Evolutionary conservation across 2,113 vertebrate genomes (phyloP).

Genomic region (Centropus bengalensis): DNA sequence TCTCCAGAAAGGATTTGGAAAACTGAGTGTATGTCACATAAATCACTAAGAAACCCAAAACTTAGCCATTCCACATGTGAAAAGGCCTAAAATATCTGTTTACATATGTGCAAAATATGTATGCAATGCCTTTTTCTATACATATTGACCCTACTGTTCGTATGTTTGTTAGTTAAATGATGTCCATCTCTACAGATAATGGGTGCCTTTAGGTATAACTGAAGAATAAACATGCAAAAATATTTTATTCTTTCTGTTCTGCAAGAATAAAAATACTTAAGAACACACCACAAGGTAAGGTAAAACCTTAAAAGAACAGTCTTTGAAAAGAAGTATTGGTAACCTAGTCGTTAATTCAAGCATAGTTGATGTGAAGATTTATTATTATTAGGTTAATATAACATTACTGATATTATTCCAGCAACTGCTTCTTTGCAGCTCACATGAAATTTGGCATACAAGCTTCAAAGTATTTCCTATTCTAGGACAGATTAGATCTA

Average conservation of each 20-base stretch:
- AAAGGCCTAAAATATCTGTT: background rate
- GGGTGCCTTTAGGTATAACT: background rate
- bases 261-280: background rate
- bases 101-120: background rate
- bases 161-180: background rate
- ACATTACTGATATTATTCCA: background rate
- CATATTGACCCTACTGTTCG: background rate
- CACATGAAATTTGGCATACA: background rate
- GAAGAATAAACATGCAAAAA: background rate
- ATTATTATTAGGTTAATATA: background rate
- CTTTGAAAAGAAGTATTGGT: background rate
- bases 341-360: background rate
- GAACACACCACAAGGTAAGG: background rate
- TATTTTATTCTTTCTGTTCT: background rate
- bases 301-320: background rate
- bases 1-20: background rate
- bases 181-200: background rate
- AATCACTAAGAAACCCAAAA: background rate
- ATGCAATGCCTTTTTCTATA: background rate
- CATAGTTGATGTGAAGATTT: background rate
- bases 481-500: background rate
- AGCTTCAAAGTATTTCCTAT: slow-evolving; percentile 21
- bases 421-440: background rate
- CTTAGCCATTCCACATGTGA: background rate
- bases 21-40: background rate